phyloP scores from a whole-genome alignment of 2,888 invertebrate species.

The Agrotis exclamationis region DNA sequence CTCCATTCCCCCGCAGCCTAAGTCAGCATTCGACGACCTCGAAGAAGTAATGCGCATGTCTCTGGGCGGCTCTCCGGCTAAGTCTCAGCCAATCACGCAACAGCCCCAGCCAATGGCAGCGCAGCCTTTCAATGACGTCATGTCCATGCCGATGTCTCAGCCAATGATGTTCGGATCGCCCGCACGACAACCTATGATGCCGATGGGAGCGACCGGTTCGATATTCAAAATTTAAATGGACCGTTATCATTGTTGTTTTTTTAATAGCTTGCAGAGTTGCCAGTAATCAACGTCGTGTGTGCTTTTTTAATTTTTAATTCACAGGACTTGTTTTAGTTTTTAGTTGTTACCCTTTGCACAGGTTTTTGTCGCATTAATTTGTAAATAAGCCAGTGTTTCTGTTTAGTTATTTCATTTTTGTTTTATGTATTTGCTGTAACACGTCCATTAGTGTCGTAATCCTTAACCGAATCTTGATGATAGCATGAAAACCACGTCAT shows the following conservation, averaged over 20 bases:
- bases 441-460: conserved; percentile 33
- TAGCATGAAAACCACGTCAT: conserved; percentile 50
- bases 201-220: conserved; percentile 88
- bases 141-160: conserved; percentile 82
- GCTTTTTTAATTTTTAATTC: conserved; percentile 57
- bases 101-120: conserved; percentile 83
- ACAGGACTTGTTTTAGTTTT: conserved; percentile 57
- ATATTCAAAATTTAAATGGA: conserved; percentile 78
- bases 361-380: conserved; percentile 62
- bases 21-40: conserved; percentile 93
- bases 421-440: conserved; percentile 57
- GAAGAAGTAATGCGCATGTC: conserved; percentile 93
- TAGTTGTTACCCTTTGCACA: conserved; percentile 62
- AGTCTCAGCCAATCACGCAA: conserved; percentile 80
- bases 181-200: conserved; percentile 86
- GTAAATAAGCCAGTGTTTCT: conserved; percentile 64
- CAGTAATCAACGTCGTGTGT: conserved; percentile 66
- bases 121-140: conserved; percentile 83
- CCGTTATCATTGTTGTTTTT: conserved; percentile 71
- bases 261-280: conserved; percentile 67
- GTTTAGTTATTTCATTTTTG: conserved; percentile 47
- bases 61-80: conserved; percentile 92
- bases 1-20: conserved; percentile 83
- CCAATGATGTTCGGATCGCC: conserved; percentile 88
- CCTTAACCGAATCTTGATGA: conserved; percentile 21